Conservation (phyloP, 2,113 vertebrate genomes). For the Danio rerio region DNA sequence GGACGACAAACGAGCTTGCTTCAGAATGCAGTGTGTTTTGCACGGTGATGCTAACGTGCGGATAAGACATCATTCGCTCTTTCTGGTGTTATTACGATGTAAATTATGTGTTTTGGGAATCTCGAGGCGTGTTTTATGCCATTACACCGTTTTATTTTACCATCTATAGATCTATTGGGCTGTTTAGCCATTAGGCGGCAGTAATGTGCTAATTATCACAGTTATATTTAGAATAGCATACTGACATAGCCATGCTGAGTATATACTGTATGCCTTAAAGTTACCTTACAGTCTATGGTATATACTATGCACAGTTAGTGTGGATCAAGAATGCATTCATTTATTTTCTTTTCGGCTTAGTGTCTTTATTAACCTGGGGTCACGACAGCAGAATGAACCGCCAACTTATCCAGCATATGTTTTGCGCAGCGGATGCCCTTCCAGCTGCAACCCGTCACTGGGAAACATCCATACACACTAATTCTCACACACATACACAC, state of each 20-base stretch:
- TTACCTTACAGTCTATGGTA: too few species aligned
- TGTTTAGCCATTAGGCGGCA: conserved; percentile 25
- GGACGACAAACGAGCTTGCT: not conserved
- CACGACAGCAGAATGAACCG: too few species aligned
- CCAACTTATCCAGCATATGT: too few species aligned
- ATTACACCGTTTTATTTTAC: not conserved
- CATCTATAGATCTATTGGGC: not conserved
- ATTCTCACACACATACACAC: too few species aligned
- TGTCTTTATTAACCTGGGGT: too few species aligned
- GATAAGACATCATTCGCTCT: not conserved
- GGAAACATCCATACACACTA: too few species aligned
- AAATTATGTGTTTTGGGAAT: not conserved
- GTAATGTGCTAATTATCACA: conserved; percentile 3
- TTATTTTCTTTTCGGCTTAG: too few species aligned
- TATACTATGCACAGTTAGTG: not conserved
- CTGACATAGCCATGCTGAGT: not conserved
- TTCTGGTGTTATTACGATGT: not conserved
- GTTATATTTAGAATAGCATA: not conserved
- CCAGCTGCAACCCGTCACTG: too few species aligned
- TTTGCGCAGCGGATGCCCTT: too few species aligned
- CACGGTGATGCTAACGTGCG: not conserved
- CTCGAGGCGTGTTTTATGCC: not conserved
- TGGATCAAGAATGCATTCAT: not conserved
- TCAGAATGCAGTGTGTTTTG: not conserved
- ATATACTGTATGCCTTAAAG: too few species aligned